Evolutionary conservation across 1,140 invertebrate genomes (phyloP), one percentile per base, ranked within the genome.

Genomic region (Steinernema feltiae): DNA sequence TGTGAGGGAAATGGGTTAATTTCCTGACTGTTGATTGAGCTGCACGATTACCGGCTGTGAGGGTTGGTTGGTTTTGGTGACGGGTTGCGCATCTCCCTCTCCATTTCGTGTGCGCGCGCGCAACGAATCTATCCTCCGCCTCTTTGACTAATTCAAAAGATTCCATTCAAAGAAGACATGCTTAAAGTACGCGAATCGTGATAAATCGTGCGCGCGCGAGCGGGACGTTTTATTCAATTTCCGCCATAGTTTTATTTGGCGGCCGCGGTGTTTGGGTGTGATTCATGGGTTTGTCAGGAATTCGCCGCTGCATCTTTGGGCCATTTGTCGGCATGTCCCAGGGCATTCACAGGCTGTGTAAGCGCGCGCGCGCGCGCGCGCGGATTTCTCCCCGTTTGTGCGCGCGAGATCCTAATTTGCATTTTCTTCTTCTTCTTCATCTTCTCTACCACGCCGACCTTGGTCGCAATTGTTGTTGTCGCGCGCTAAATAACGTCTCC

Each of bases 1-100:
- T 63, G 53, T 63, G 53, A 63, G 53, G 53, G 53, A 63, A 63
- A 63, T 63, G 53, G 53, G 53, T 63, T 63, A 63, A 63, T 63
- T 63, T 63, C 53, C 53, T 63, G 15, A 21, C 24, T 15, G 53
- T 27, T n/a, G 53, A 63, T 63, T 3, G 15, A 21, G 24, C 24
- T 3, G 7, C 41, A n/a, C 24, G 53, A 63, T 63, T 63, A 63
- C 53, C n/a, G n/a, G n/a, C n/a, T n/a, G n/a, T n/a, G n/a, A n/a
- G n/a, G n/a, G n/a, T n/a, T n/a, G n/a, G n/a, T n/a, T n/a, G n/a
- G n/a, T n/a, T n/a, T n/a, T n/a, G n/a, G n/a, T n/a, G n/a, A n/a
- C n/a, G n/a, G n/a, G n/a, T n/a, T n/a, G n/a, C n/a, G n/a, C n/a
- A n/a, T n/a, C 53, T 63, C 53, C 53, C 53, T 27, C 7, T n/a